Conservation (phyloP, 2,113 vertebrate species). For the Rhea americana region DNA sequence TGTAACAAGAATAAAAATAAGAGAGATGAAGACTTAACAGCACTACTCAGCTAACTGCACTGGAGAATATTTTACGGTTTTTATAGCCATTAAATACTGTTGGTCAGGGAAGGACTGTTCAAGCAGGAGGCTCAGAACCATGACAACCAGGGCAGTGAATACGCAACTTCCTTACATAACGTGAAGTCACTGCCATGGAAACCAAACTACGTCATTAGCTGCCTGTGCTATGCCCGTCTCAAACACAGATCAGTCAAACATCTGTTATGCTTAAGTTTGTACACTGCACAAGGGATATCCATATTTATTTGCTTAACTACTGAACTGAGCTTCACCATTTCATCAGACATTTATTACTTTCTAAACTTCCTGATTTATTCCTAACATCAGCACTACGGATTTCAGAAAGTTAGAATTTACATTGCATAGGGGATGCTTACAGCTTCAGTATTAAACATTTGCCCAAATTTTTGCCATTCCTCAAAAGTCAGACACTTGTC, state of each 20-base stretch:
- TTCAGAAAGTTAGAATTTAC: background rate
- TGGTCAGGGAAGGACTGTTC: background rate
- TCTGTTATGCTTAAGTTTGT: background rate
- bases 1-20: background rate
- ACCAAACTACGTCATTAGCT: conserved; percentile 31
- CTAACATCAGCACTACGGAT: background rate
- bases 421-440: fast-evolving
- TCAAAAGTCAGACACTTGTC: background rate
- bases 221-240: background rate
- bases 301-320: background rate
- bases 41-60: background rate
- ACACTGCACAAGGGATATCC: background rate
- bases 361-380: background rate
- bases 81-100: background rate
- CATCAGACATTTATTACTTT: background rate
- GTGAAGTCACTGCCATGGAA: conserved; percentile 59
- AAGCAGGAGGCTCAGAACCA: conserved; percentile 24
- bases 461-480: background rate
- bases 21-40: background rate
- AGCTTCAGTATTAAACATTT: background rate
- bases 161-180: conserved; percentile 50
- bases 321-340: background rate
- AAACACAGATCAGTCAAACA: background rate
- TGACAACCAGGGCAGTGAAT: conserved; percentile 33
- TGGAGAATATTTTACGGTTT: background rate